These are phyloP conservation scores for Dicrostonyx torquatus DNA, from an alignment of 2,797 vertebrate species.

Conservation along the genomic window DNA sequence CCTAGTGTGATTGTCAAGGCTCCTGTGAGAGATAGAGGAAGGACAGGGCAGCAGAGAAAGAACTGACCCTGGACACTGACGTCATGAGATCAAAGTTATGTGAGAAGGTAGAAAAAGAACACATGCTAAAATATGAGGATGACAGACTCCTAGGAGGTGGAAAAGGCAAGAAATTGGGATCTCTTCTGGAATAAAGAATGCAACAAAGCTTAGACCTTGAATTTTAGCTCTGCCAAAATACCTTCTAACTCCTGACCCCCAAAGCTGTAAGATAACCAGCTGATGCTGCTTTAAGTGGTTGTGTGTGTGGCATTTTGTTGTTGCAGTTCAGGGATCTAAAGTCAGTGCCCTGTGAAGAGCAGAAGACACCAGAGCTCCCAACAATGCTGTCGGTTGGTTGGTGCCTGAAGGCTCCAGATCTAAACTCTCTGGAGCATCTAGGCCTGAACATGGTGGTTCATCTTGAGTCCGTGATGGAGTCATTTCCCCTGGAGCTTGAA, in stretches of 20 bases:
- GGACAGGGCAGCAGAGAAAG: neutral
- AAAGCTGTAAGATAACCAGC: neutral
- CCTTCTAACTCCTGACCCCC: neutral
- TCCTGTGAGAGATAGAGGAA: neutral
- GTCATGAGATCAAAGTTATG: neutral
- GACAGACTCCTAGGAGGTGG: neutral
- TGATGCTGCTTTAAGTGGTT: neutral
- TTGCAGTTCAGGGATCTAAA: neutral
- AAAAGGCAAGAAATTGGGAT: neutral
- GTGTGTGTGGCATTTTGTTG: neutral
- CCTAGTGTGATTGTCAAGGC: neutral
- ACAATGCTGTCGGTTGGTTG: conserved; percentile 91
- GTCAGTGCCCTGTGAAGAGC: conserved; percentile 86
- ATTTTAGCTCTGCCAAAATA: conserved; percentile 5
- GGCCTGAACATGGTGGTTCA: conserved; percentile 90
- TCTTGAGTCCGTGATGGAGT: conserved; percentile 90
- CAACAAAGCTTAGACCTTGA: neutral
- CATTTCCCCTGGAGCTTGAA: conserved; percentile 90
- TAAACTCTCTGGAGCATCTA: conserved; percentile 90
- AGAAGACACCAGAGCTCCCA: conserved; percentile 93
- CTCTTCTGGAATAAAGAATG: neutral
- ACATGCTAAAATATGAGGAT: neutral
- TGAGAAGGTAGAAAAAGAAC: neutral
- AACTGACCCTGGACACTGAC: neutral
- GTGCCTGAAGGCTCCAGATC: conserved; percentile 92